Base-by-base conservation (phyloP, 2,797 vertebrate species). In the Pseudomugil gertrudae region DNA sequence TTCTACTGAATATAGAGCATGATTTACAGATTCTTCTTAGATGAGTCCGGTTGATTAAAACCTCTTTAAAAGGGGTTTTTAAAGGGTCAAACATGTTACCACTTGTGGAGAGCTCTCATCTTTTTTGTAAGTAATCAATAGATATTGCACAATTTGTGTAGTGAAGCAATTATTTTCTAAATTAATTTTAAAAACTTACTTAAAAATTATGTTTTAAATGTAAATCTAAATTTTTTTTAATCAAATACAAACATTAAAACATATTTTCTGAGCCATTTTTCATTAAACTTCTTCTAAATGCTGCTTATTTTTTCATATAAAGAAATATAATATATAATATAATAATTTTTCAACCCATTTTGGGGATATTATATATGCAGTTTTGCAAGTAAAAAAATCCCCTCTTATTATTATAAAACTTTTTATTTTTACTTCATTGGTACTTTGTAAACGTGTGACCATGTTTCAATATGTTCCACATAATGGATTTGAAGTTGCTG, bases 11-110 rank as follows among this genome's bases (percentile, higher is more conserved):
- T 57, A 65, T 43, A 21, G 9, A 13, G 11, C 54, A 27, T 51
- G 43, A 23, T 53, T 63, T 32, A 29, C n/a, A 54, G 29, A 24
- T 51, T 59, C 9, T 69, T 24, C 74, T 75, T 69, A 67, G 73
- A 51, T 60, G 35, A 53, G 29, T 47, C 33, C 53, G 15, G 62
- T 59, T 69, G 26, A 55, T 67, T 5, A 32, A 32, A 32, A 47
- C 19, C 45, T 48, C 48, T 65, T 54, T 53, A 30, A 69, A 57
- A 65, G 57, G n/a, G 14, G 6, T 40, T 63, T 64, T 55, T 56
- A 10, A 17, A 5, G 23, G 24, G 2, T 43, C 24, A 33, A 54
- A 54, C n/a, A 11, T 47, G 27, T 56, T 32, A 33, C 9, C 21
- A 19, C 23, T 23, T 32, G 10, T 40, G 27, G 15, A 30, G 19